phyloP scores from a whole-genome alignment of 2,113 vertebrate genomes.

The Tragelaphus buxtoni region DNA sequence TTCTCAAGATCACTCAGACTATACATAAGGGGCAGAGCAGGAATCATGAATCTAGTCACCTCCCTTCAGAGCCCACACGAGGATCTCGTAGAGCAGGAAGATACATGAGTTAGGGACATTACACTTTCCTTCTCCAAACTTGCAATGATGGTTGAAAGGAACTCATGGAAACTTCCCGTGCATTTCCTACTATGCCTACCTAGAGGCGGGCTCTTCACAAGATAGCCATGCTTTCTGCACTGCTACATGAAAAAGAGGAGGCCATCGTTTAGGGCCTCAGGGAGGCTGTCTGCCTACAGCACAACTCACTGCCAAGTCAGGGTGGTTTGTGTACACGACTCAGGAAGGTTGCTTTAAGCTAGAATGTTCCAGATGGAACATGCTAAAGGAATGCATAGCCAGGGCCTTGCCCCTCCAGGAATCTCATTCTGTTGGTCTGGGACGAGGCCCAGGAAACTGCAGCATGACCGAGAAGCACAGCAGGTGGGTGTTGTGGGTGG shows the following conservation, averaged over 20 bases:
- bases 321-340: neutral
- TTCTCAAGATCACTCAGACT: neutral
- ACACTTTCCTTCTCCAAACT: neutral
- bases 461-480: neutral
- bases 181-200: neutral
- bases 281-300: neutral
- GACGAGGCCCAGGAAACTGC: neutral
- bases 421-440: neutral
- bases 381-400: neutral
- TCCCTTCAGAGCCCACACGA: neutral
- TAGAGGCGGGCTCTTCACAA: neutral
- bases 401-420: neutral
- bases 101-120: neutral
- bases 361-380: neutral
- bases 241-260: neutral
- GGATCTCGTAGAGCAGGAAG: neutral
- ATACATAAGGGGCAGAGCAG: neutral
- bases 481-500: neutral
- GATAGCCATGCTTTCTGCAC: neutral
- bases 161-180: neutral
- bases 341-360: neutral
- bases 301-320: neutral
- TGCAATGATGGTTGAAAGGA: neutral
- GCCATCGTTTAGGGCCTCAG: neutral
- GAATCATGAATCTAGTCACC: neutral